phyloP scores from a whole-genome alignment of 1,140 invertebrate species.

The Phenacoccus solenopsis region DNA sequence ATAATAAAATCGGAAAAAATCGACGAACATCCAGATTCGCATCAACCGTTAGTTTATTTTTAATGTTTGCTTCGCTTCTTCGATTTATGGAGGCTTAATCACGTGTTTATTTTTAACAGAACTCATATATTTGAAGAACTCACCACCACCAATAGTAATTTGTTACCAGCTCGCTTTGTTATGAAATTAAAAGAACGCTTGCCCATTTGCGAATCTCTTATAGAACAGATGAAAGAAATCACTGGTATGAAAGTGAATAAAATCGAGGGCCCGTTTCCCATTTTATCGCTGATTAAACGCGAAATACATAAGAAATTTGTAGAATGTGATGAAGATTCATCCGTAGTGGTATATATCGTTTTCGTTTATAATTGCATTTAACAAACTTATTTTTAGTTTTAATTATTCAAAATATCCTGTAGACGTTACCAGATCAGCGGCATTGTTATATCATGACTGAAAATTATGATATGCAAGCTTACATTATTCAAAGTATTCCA shows the following conservation, averaged over 20 bases:
- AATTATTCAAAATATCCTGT: slow-evolving; percentile 35
- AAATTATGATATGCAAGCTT: slow-evolving; percentile 60
- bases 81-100: not conserved
- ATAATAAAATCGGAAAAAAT: slow-evolving; percentile 57
- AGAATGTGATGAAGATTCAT: slow-evolving; percentile 58
- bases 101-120: slow-evolving; percentile 31
- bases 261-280: slow-evolving; percentile 45
- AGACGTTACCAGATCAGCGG: slow-evolving; percentile 79
- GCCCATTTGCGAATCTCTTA: slow-evolving; percentile 51
- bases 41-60: not conserved
- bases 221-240: slow-evolving; percentile 21
- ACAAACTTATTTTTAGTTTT: not conserved
- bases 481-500: slow-evolving; percentile 67
- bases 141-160: slow-evolving; percentile 68
- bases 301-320: slow-evolving; percentile 51
- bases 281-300: slow-evolving; percentile 60
- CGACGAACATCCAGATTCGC: slow-evolving; percentile 43
- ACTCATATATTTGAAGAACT: slow-evolving; percentile 65
- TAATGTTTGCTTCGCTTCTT: slow-evolving; percentile 21
- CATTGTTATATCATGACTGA: slow-evolving; percentile 90
- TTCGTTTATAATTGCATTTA: not conserved
- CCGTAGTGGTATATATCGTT: slow-evolving; percentile 46
- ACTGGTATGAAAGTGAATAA: slow-evolving; percentile 34
- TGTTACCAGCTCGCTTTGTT: slow-evolving; percentile 81
- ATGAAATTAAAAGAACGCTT: slow-evolving; percentile 74